Base-by-base conservation (phyloP, 2,888 invertebrate species). In the Emmelina monodactyla region DNA sequence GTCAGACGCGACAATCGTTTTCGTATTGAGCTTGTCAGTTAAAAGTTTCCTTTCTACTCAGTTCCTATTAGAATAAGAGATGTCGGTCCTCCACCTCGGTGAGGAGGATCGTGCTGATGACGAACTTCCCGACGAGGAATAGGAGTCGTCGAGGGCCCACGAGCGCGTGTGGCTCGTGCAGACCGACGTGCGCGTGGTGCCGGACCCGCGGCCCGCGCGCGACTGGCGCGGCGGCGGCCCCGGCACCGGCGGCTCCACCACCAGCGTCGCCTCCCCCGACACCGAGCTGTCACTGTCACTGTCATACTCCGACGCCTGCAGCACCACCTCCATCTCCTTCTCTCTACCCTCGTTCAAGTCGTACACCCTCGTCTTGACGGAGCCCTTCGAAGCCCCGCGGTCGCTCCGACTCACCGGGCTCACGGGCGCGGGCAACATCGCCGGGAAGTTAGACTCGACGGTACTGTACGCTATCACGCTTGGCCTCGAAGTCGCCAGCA, bases 311-410 rank as follows among this genome's bases (percentile, higher is more conserved):
- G 54, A 53, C 10, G 58, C 64, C 38, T 65, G 71, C 51, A 67
- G 50, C 31, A 66, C 59, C 4, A 72, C 56, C 1, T 57, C 50
- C 72, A 76, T 72, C 2, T 63, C 16, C 38, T 67, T 69, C 42
- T 76, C 73, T 1, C 55, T 55, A 33, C 73, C 69, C 25, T 73
- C 72, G 37, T 76, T 69, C 31, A 75, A 42, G 46, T 79, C 75
- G 47, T 62, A 75, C 13, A 76, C 70, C 43, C 52, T 62, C 0
- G 63, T 64, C 33, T 41, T 52, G 14, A 58, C 32, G 2, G 68
- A 62, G 1, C 55, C 56, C 2, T 54, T 34, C 2, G 67, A 66
- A 7, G 58, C 47, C 6, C 25, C n/a, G 25, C 45, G 50, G 2
- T 60, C 55, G 19, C 43, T 55, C 37, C 47, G 58, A 41, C 49